Evolutionary conservation across 2,797 vertebrate species (phyloP).

Genomic region (Lateolabrax maculatus): DNA sequence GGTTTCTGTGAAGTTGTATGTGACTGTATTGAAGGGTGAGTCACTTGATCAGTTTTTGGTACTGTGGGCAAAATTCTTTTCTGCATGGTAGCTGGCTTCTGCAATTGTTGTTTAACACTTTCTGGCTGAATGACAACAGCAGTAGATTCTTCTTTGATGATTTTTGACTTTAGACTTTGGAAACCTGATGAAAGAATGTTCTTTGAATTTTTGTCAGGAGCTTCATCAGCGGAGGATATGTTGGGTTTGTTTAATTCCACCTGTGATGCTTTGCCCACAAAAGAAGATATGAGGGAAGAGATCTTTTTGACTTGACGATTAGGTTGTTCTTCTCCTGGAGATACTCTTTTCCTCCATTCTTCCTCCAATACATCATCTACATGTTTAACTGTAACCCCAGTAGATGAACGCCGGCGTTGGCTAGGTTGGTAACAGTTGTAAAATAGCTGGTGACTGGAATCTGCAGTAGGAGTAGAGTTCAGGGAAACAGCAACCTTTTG

Average conservation of each 20-base stretch:
- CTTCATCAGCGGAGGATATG: slow-evolving; percentile 41
- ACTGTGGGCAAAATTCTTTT: slow-evolving; percentile 77
- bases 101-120: slow-evolving; percentile 52
- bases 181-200: slow-evolving; percentile 79
- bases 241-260: slow-evolving; percentile 73
- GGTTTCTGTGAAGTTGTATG: slow-evolving; percentile 76
- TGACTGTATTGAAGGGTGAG: slow-evolving; percentile 52
- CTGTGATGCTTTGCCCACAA: slow-evolving; percentile 86
- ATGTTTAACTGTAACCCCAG: slow-evolving; percentile 82
- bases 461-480: slow-evolving; percentile 69
- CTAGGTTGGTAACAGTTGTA: slow-evolving; percentile 85
- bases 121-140: slow-evolving; percentile 56
- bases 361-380: slow-evolving; percentile 85
- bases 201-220: slow-evolving; percentile 71
- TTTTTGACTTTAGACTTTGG: slow-evolving; percentile 83
- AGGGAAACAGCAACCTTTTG: slow-evolving; percentile 85
- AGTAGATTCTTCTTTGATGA: slow-evolving; percentile 80
- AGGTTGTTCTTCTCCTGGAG: slow-evolving; percentile 82
- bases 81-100: slow-evolving; percentile 49
- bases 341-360: slow-evolving; percentile 85
- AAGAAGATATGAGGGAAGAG: slow-evolving; percentile 89
- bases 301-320: slow-evolving; percentile 86
- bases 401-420: slow-evolving; percentile 80
- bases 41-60: slow-evolving; percentile 60
- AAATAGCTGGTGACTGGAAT: slow-evolving; percentile 76